phyloP scores from a whole-genome alignment of 2,797 vertebrate species.

The Enteromius argenteus region DNA sequence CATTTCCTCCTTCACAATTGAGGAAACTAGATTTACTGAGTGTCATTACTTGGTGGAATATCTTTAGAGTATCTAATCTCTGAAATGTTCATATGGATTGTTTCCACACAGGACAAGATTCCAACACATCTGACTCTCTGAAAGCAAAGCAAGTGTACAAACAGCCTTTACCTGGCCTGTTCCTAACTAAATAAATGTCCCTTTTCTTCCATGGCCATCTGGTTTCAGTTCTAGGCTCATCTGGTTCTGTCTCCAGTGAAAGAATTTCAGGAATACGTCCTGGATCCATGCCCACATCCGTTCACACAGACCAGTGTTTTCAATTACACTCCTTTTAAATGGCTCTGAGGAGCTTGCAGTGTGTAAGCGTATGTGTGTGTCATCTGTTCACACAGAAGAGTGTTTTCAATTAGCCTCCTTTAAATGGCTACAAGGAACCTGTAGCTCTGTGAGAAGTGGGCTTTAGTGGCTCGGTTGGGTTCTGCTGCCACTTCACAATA shows the following conservation, averaged over 20 bases:
- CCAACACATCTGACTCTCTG: slow-evolving; percentile 38
- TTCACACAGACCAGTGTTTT: slow-evolving; percentile 85
- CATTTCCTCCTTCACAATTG: not conserved
- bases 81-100: not conserved
- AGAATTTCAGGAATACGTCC: slow-evolving; percentile 86
- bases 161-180: slow-evolving; percentile 72
- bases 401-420: slow-evolving; percentile 58
- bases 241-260: slow-evolving; percentile 82
- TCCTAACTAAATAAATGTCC: slow-evolving; percentile 62
- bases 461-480: slow-evolving; percentile 6
- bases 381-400: slow-evolving; percentile 52
- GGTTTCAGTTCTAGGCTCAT: slow-evolving; percentile 84
- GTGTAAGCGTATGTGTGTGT: slow-evolving; percentile 49
- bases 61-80: not conserved
- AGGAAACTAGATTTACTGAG: not conserved
- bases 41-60: not conserved
- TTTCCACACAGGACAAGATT: not conserved
- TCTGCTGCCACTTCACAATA: not conserved
- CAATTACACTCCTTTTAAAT: slow-evolving; percentile 83
- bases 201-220: slow-evolving; percentile 75
- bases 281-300: slow-evolving; percentile 85
- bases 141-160: slow-evolving; percentile 61
- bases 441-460: slow-evolving; percentile 30
- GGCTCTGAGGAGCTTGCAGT: slow-evolving; percentile 72
- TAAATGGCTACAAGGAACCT: slow-evolving; percentile 55